Evolutionary conservation across 2,888 invertebrate genomes (phyloP), one percentile per base, ranked within the genome.

Genomic region (Onthophagus sagittarius): DNA sequence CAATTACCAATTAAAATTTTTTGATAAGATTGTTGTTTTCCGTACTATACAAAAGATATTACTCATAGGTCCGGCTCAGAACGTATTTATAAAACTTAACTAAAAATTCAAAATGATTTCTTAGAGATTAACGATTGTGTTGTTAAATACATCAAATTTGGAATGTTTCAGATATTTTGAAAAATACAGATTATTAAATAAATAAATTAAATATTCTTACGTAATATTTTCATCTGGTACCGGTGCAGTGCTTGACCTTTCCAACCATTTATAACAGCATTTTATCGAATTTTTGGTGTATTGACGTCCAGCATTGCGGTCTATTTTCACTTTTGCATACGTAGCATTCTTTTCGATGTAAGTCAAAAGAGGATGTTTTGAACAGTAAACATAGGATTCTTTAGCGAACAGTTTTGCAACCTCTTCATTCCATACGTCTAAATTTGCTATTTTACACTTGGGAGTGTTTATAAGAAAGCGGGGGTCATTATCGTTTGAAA

Each of bases 361-460:
- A 0, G 84, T 84, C 15, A 86, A 78, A 2, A 85, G 80, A 65
- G 82, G 80, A n/a, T 79, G 75, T 71, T 83, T 84, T 5, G 86
- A 84, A 79, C 91, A 91, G 0, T 86, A 77, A 75, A 88, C 87
- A 77, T 89, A 89, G 73, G 87, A 86, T 74, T 86, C 84, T 23
- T 87, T 86, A 64, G 86, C 86, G 75, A 89, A 87, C 76, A 88
- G 87, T 74, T 85, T 83, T 82, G 86, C 87, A 11, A 88, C 86
- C 75, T 89, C 88, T 5, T 81, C 79, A 74, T 89, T 88, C 77
- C 90, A 89, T 4, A 90, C 88, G 80, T 91, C 88, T 74, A 90
- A 78, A 75, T 90, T 88, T 13, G 89, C 87, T 81, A 92, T 91
- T 80, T 87, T 88, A 79, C 92, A 92, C 80, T 87, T 88, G 62